Percentiles rank a stretch among this genome's conserved stretches.
These are phyloP conservation scores for Euclidia mi DNA, from an alignment of 2,888 invertebrate genomes.

Conservation along the genomic window DNA sequence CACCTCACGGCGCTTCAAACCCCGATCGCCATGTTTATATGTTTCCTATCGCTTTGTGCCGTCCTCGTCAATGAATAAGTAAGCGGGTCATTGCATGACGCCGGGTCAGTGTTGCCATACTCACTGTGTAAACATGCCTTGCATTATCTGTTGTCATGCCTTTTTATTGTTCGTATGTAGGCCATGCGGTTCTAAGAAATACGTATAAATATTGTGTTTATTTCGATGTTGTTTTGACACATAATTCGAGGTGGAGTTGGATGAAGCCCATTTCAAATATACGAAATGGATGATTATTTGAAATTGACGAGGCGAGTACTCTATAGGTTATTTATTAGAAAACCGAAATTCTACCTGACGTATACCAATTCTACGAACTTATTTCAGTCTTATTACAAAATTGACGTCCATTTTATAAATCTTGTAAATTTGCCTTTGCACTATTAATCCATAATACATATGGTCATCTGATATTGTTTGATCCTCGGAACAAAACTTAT, in stretches of 20 bases:
- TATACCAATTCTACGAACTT: too few relatives aligned
- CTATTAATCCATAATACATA: too few relatives aligned
- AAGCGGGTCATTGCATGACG: conserved; percentile 26
- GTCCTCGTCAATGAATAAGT: conserved; percentile 35
- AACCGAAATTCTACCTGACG: too few relatives aligned
- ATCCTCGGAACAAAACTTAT: too few relatives aligned
- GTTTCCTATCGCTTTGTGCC: conserved; percentile 31
- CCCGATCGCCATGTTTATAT: conserved; percentile 30
- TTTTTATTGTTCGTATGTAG: conserved; percentile 18
- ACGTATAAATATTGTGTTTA: not conserved
- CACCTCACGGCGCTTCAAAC: not conserved
- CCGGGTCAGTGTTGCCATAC: conserved; percentile 35
- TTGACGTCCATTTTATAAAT: too few relatives aligned
- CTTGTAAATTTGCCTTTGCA: too few relatives aligned
- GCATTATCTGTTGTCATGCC: conserved; percentile 19
- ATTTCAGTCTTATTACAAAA: too few relatives aligned
- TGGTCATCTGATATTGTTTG: too few relatives aligned
- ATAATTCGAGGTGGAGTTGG: not conserved
- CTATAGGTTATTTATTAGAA: too few relatives aligned
- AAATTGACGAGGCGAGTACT: too few relatives aligned
- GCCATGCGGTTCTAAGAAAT: not conserved
- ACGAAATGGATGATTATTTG: too few relatives aligned
- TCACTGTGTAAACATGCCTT: conserved; percentile 29
- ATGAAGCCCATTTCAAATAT: too few relatives aligned
- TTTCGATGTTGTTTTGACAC: not conserved